Evolutionary conservation across 2,113 vertebrate species (phyloP), one percentile per base, ranked within the genome.

Genomic region (Toxotes jaculatrix): DNA sequence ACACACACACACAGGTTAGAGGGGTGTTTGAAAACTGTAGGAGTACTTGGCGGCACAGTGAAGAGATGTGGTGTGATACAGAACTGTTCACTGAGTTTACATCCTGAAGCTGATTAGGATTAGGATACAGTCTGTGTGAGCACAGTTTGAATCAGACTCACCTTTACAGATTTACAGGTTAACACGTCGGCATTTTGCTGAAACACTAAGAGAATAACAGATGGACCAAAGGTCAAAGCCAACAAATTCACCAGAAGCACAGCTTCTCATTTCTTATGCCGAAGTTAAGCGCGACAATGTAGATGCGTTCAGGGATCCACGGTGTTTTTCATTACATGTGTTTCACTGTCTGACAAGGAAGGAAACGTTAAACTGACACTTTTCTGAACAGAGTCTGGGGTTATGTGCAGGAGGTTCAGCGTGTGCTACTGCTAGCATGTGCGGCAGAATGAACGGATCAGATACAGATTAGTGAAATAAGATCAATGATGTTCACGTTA

Each of bases 321-420:
- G 0, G 0, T 0, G 13, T 23, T 4, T 6, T 7, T 11, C 3
- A 0, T 3, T 4, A 4, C 13, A 3, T 5, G 42, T 16, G n/a
- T 32, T 12, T 65, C 14, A 14, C 14, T 4, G 27, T 4, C n/a
- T 11, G 2, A 16, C 32, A 21, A 5, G 1, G 4, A 0, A 21
- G 23, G 23, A 79, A 38, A 71, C 47, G 1, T 55, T 63, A 21
- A 77, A 65, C 0, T 0, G 31, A 8, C 17, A 0, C 2, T 0
- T 68, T 74, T 57, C 4, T 79, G 43, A 53, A 11, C 2, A 19
- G 19, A 75, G 38, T 51, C 34, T 40, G 11, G 56, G 13, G 5
- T 36, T 38, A 31, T 16, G 17, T 1, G n/a, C 16, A 14, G 53
- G 2, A 1, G 12, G 7, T 16, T 11, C 3, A 9, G 9, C 2